Evolutionary conservation across 2,113 vertebrate genomes (phyloP).

Genomic region (Anser brachyrhynchus): DNA sequence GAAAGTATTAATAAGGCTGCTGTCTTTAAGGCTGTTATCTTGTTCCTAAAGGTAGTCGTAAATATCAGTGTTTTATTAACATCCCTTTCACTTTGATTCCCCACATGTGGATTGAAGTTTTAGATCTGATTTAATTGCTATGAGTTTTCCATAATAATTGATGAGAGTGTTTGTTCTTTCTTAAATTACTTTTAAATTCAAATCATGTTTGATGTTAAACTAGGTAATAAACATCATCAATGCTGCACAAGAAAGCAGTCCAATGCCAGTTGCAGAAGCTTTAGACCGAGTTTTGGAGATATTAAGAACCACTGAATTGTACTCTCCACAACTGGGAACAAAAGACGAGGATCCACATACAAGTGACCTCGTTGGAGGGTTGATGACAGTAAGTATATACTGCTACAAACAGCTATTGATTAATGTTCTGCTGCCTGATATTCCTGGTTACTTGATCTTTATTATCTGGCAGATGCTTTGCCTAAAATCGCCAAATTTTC

Average conservation of each 20-base stretch:
- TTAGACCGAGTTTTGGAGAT: conserved; percentile 96
- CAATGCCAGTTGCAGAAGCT: conserved; percentile 91
- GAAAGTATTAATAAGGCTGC: neutral
- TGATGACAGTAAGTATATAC: conserved; percentile 89
- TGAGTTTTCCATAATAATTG: neutral
- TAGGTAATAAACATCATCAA: conserved; percentile 98
- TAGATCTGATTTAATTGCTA: neutral
- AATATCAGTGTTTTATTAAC: neutral
- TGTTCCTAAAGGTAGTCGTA: neutral
- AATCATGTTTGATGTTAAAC: neutral
- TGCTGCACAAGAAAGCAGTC: conserved; percentile 94
- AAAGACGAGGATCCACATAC: conserved; percentile 97
- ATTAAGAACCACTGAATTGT: conserved; percentile 93
- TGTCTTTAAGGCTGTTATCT: neutral
- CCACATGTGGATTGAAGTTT: neutral
- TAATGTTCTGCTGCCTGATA: neutral
- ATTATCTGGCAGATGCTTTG: neutral
- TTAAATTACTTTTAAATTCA: neutral
- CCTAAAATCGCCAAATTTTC: neutral
- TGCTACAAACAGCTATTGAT: neutral
- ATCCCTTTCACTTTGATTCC: neutral
- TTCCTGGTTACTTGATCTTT: neutral
- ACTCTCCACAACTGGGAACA: conserved; percentile 92
- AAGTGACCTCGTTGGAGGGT: conserved; percentile 92
- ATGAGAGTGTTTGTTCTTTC: neutral